These are phyloP conservation scores for Globodera rostochiensis DNA, from an alignment of 1,140 invertebrate genomes.

Conservation along the genomic window DNA sequence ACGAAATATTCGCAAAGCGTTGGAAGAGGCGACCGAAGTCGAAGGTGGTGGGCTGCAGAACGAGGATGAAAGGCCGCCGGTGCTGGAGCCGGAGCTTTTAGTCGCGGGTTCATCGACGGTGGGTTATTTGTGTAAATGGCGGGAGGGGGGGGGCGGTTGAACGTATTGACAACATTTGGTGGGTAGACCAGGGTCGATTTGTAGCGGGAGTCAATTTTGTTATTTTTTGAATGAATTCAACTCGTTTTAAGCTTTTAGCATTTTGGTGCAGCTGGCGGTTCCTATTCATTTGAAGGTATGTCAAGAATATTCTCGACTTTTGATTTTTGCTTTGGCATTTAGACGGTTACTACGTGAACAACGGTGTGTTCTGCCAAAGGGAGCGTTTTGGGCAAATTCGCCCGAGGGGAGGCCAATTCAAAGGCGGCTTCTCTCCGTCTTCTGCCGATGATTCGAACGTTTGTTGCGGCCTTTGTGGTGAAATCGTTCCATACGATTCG, in stretches of 20 bases:
- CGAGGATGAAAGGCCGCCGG: conserved; percentile 25
- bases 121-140: neutral
- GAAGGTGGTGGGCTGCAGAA: conserved; percentile 24
- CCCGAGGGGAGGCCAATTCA: conserved; percentile 5
- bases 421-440: conserved; percentile 23
- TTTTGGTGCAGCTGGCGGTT: neutral
- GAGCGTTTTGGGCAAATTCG: neutral
- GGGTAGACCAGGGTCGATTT: no score
- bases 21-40: neutral
- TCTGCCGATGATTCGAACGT: conserved; percentile 54
- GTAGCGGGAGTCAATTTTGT: no score
- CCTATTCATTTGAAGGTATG: conserved; percentile 11
- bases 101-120: neutral
- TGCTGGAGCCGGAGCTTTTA: conserved; percentile 23
- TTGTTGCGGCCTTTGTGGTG: conserved; percentile 62
- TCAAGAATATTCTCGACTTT: neutral
- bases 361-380: conserved; percentile 34
- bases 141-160: no score
- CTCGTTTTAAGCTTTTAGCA: neutral
- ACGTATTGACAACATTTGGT: no score
- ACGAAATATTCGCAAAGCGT: neutral
- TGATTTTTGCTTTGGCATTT: neutral
- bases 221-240: neutral
- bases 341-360: conserved; percentile 37
- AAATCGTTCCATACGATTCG: conserved; percentile 59